Base-by-base conservation (phyloP, 2,113 vertebrate genomes). In the Salvator merianae region DNA sequence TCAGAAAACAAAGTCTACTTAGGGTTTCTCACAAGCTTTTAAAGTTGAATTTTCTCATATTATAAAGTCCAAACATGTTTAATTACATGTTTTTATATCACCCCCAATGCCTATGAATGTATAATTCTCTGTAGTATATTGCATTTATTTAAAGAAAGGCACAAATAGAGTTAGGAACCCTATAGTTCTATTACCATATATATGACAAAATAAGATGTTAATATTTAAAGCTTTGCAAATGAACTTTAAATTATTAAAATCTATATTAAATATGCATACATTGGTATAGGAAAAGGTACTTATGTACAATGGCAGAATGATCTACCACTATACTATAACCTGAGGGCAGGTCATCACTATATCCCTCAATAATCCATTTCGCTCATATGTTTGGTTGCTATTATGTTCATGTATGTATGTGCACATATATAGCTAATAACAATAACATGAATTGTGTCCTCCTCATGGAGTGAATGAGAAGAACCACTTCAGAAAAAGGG, bases 191-290 rank as follows among this genome's bases (percentile, higher is more conserved):
- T 7, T 73, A 69, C 81, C 83, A 50, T 28, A 1, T 9, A 55
- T 4, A 34, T 2, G 55, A 12, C 4, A 83, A 55, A 81, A 32
- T 66, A 62, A 0, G 73, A 86, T 85, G 63, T 88, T 53, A 92
- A 72, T 88, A 69, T 88, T 91, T 85, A 40, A 82, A 85, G 7
- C 12, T 50, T 92, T 73, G 24, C 30, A 78, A 87, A 83, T 84
- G 13, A 82, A n/a, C 28, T 86, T 88, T 83, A 84, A 86, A 86
- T 88, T 2, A 84, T 83, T 89, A 86, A 62, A 71, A 28, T 75
- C 40, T 22, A 12, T 40, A 84, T 32, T 70, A 81, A 88, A 75
- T 79, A 36, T 34, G 22, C 22, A 89, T 86, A n/a, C 43, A 20
- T 14, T 62, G 5, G 72, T 36, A 1, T 70, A 68, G 82, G 72